Percentiles rank a stretch among this genome's conserved stretches.
These are phyloP conservation scores for Acrobasis suavella DNA, from an alignment of 2,888 invertebrate genomes.

Conservation along the genomic window DNA sequence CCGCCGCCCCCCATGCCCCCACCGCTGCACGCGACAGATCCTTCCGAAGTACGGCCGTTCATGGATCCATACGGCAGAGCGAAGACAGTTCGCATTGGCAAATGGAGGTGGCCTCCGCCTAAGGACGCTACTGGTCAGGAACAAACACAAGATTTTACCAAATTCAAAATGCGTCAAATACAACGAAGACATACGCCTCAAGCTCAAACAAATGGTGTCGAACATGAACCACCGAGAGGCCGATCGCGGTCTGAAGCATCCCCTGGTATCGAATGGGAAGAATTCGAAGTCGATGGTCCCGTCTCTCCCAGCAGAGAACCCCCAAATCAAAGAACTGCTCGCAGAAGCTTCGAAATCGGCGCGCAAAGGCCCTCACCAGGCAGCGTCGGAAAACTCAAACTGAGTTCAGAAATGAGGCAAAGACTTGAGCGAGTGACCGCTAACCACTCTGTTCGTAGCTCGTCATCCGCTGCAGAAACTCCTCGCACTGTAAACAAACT, in stretches of 20 bases:
- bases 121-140: conserved; percentile 86
- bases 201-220: conserved; percentile 70
- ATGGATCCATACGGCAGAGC: conserved; percentile 96
- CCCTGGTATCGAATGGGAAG: conserved; percentile 91
- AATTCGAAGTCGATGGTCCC: conserved; percentile 88
- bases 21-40: conserved; percentile 90
- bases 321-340: conserved; percentile 67
- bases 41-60: conserved; percentile 91
- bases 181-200: conserved; percentile 91
- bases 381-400: conserved; percentile 93
- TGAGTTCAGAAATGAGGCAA: conserved; percentile 96
- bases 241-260: conserved; percentile 73
- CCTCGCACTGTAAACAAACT: conserved; percentile 89
- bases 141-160: conserved; percentile 90
- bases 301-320: conserved; percentile 68
- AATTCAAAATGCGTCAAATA: conserved; percentile 93
- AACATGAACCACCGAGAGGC: conserved; percentile 67
- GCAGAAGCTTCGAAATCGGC: conserved; percentile 90
- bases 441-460: conserved; percentile 91
- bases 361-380: conserved; percentile 92
- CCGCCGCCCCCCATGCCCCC: conserved; percentile 96
- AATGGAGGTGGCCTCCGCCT: conserved; percentile 98
- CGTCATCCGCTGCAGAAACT: conserved; percentile 87
- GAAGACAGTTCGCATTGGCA: conserved; percentile 96
- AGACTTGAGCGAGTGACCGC: conserved; percentile 94